These are phyloP conservation scores for Rhagonycha lutea DNA, from an alignment of 2,888 invertebrate species.

Conservation along the genomic window DNA sequence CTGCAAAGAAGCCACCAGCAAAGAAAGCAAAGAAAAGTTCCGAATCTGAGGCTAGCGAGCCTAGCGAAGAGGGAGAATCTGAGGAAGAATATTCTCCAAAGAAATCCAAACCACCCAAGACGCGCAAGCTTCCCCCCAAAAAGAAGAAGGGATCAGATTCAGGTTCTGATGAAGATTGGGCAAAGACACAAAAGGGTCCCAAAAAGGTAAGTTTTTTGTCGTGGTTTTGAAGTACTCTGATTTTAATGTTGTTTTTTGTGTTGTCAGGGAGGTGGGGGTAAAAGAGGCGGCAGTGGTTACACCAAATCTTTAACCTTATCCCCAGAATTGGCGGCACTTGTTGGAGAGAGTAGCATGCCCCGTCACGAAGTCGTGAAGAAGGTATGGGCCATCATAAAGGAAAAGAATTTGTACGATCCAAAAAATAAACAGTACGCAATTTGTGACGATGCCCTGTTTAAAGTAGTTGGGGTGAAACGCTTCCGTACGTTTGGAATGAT, in stretches of 20 bases:
- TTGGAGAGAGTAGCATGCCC: conserved; percentile 83
- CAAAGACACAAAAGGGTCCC: conserved; percentile 60
- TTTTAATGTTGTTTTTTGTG: neutral
- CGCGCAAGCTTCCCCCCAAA: conserved; percentile 57
- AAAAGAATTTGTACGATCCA: conserved; percentile 87
- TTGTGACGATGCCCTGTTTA: conserved; percentile 87
- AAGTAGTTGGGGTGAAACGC: conserved; percentile 88
- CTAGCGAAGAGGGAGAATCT: conserved; percentile 59
- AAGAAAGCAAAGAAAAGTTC: conserved; percentile 59
- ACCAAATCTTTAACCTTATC: conserved; percentile 84
- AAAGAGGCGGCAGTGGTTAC: conserved; percentile 71
- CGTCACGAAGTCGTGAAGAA: conserved; percentile 90
- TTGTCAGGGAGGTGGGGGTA: conserved; percentile 22
- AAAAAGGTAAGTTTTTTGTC: conserved; percentile 52
- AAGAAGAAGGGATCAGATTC: conserved; percentile 70
- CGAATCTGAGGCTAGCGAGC: conserved; percentile 57
- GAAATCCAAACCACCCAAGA: conserved; percentile 60
- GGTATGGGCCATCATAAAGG: conserved; percentile 89
- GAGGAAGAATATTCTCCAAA: conserved; percentile 67
- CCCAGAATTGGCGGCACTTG: conserved; percentile 80
- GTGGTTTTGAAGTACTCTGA: neutral
- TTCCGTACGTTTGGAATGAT: conserved; percentile 97
- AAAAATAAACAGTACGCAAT: conserved; percentile 94
- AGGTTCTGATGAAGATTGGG: conserved; percentile 72
- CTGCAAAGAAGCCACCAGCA: conserved; percentile 55